Evolutionary conservation across 2,888 invertebrate genomes (phyloP).

Genomic region (Heliconius charithonia): DNA sequence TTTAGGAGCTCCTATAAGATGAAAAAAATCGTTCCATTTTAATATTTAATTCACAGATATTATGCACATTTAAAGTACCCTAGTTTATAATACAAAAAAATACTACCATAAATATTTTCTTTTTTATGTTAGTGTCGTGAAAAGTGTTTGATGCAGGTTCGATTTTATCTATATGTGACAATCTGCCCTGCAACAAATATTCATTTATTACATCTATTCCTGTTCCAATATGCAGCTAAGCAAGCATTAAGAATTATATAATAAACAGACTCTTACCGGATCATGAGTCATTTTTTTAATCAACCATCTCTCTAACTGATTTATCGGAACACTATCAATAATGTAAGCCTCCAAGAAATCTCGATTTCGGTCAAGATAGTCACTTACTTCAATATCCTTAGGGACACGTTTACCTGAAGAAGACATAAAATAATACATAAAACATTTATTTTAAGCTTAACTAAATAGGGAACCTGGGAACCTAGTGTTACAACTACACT

Average conservation of each 20-base stretch:
- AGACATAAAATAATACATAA: background rate
- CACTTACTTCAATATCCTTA: conserved; percentile 62
- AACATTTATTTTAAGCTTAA: background rate
- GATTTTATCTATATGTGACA: background rate
- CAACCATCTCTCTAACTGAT: conserved; percentile 87
- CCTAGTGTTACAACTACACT: background rate
- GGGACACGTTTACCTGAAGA: conserved; percentile 33
- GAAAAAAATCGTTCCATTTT: background rate
- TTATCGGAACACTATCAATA: conserved; percentile 84
- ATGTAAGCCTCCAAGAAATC: conserved; percentile 87
- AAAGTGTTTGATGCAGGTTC: background rate
- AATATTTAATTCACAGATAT: background rate
- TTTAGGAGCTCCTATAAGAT: conserved; percentile 82
- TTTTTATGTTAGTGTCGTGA: conserved; percentile 33
- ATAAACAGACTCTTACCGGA: conserved; percentile 50
- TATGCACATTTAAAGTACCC: background rate
- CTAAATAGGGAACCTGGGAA: background rate
- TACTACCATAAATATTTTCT: conserved; percentile 48
- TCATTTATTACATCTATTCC: background rate
- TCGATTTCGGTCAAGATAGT: conserved; percentile 84
- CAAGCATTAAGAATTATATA: background rate
- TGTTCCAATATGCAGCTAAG: background rate
- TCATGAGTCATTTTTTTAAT: conserved; percentile 62
- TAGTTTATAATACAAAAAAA: background rate
- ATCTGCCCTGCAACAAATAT: conserved; percentile 15